Base-by-base conservation (phyloP, 2,888 invertebrate genomes). In the Drosophila barbarae region DNA sequence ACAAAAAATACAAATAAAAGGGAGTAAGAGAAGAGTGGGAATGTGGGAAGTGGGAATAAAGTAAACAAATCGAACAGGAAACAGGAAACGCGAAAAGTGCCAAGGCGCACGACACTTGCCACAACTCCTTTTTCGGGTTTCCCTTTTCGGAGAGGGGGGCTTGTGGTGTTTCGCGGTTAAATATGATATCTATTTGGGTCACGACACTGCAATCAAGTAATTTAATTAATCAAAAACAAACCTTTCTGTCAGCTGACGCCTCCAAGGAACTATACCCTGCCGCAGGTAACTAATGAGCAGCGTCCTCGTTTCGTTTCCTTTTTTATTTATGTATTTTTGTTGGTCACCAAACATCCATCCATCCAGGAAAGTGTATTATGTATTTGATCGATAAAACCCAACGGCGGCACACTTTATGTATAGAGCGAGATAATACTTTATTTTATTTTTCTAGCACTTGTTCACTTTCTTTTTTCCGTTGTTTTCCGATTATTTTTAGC, bases 371-470 rank as follows among this genome's bases (percentile, higher is more conserved):
- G 52, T 36, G 21, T 41, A 39, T 42, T 69, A 76, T 72, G 58
- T 84, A 80, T 80, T 80, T 80, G 85, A 75, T 84, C 83, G 80
- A 80, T 80, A 80, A 77, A 69, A 6, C 28, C 49, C 26, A 3
- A n/a, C n/a, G 26, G 34, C 50, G n/a, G 36, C 41, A 44, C 55
- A 54, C 55, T 42, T 50, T 35, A 21, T 13, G 21, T 30, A 51
- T 18, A 8, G 7, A 26, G 8, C 26, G 26, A 28, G 28, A 28
- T 30, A 30, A 30, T 30, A 30, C 10, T 49, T 7, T 35, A 26
- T 35, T 46, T 32, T 35, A 28, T 42, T 30, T 56, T 44, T 63
- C 51, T 34, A 52, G 56, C 65, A 70, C 65, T 69, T 70, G 63
- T 71, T 56, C 65, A 70, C 69, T 70, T 67, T 67, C 49, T 18